Conservation (phyloP, 2,113 vertebrate species). For the Amphiprion percula region DNA sequence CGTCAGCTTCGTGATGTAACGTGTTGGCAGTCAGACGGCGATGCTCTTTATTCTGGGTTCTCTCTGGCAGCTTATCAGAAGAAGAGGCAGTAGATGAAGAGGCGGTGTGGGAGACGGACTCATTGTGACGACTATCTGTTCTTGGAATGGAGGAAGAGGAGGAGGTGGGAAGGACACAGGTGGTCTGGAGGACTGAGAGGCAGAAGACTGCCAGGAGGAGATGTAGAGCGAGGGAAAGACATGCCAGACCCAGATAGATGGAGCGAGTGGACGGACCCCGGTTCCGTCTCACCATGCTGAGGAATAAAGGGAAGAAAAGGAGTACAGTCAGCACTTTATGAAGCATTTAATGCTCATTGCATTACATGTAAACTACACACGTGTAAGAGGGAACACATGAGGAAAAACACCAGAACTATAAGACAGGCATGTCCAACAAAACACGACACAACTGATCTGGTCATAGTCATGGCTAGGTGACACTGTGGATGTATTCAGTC, state of each 20-base stretch:
- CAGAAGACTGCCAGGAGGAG: constrained; percentile 82
- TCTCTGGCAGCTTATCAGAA: constrained; percentile 44
- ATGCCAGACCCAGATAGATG: constrained; percentile 81
- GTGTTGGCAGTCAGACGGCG: constrained; percentile 6
- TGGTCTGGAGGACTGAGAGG: constrained; percentile 54
- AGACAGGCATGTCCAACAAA: too few species aligned
- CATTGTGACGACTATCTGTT: constrained; percentile 23
- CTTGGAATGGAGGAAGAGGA: constrained; percentile 37
- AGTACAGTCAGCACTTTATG: constrained; percentile 13
- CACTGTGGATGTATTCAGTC: too few species aligned
- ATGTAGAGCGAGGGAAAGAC: constrained; percentile 83
- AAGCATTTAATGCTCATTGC: constrained; percentile 22
- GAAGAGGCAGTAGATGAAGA: constrained; percentile 41
- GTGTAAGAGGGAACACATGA: not conserved
- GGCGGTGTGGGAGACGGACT: constrained; percentile 34
- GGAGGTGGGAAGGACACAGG: constrained; percentile 68
- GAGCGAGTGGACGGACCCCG: constrained; percentile 79
- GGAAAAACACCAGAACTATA: not conserved
- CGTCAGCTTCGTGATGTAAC: not conserved
- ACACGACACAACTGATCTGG: too few species aligned
- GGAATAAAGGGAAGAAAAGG: constrained; percentile 40
- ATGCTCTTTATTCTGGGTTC: constrained; percentile 3
- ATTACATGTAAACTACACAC: not conserved
- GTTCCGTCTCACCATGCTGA: constrained; percentile 64
- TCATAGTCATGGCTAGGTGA: too few species aligned